Conservation (phyloP, 2,797 vertebrate genomes). For the Sebastes oblongus region DNA sequence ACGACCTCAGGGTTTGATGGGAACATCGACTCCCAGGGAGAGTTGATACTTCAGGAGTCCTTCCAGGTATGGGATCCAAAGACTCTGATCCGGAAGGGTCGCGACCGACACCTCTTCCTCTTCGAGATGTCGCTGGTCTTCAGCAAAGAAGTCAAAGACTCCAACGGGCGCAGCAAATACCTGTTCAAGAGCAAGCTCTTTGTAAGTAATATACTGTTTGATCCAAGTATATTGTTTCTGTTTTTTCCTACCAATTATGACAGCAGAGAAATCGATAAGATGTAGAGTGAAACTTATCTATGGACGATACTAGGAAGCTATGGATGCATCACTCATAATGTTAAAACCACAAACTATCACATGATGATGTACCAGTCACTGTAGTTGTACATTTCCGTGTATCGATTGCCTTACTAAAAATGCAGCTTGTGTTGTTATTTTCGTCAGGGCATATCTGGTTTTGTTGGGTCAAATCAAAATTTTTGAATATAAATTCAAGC, state of each 20-base stretch:
- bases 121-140: conserved; percentile 99
- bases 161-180: conserved; percentile 96
- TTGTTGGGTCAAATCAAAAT: not conserved
- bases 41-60: conserved; percentile 98
- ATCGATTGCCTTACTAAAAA: not conserved
- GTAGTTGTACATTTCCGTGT: not conserved
- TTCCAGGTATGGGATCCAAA: conserved; percentile 99
- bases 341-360: not conserved
- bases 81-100: conserved; percentile 96
- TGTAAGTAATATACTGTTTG: conserved; percentile 80
- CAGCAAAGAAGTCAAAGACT: conserved; percentile 99
- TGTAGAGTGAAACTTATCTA: not conserved
- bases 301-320: not conserved
- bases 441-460: not conserved
- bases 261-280: not conserved
- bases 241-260: not conserved
- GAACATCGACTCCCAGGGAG: conserved; percentile 98
- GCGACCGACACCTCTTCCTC: conserved; percentile 98
- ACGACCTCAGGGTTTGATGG: conserved; percentile 91
- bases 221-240: not conserved
- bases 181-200: conserved; percentile 95
- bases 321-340: not conserved
- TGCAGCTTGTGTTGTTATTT: not conserved
- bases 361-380: not conserved
- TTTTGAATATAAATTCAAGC: not conserved